Evolutionary conservation across 2,888 invertebrate species (phyloP).

Genomic region (Xanthorhoe designata): DNA sequence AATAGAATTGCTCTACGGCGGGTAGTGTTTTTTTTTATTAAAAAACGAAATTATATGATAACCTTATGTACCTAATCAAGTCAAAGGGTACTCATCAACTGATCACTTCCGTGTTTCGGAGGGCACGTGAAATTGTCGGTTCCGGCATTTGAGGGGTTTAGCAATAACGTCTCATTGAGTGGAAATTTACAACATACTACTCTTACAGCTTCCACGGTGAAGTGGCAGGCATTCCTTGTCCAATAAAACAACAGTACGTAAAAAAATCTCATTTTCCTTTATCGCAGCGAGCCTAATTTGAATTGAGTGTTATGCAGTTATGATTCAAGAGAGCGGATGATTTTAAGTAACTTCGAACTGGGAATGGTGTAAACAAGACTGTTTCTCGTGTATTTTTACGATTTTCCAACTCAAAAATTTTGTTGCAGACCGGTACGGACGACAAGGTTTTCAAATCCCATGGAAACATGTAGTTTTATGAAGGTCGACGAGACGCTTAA

Average conservation of each 20-base stretch:
- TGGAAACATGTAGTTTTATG: too few species aligned
- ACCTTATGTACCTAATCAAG: too few species aligned
- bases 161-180: background rate
- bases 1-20: too few species aligned
- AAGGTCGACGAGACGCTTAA: too few species aligned
- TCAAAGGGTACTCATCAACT: too few species aligned
- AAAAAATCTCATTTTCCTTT: constrained; percentile 83
- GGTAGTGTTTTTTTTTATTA: too few species aligned
- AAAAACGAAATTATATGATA: too few species aligned
- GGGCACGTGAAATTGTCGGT: too few species aligned
- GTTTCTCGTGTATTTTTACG: constrained; percentile 13
- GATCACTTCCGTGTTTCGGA: too few species aligned
- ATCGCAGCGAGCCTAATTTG: constrained; percentile 82
- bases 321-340: constrained; percentile 82
- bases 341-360: constrained; percentile 70
- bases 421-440: too few species aligned
- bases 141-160: too few species aligned
- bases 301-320: constrained; percentile 84
- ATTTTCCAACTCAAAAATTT: constrained; percentile 5
- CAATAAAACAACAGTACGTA: constrained; percentile 83
- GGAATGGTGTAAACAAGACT: constrained; percentile 52
- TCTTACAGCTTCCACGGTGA: constrained; percentile 38
- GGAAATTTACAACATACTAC: background rate
- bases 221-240: constrained; percentile 64
- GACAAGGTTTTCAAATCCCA: too few species aligned